Evolutionary conservation across 2,888 invertebrate species (phyloP).

Genomic region (Caenorhabditis zanzibari): DNA sequence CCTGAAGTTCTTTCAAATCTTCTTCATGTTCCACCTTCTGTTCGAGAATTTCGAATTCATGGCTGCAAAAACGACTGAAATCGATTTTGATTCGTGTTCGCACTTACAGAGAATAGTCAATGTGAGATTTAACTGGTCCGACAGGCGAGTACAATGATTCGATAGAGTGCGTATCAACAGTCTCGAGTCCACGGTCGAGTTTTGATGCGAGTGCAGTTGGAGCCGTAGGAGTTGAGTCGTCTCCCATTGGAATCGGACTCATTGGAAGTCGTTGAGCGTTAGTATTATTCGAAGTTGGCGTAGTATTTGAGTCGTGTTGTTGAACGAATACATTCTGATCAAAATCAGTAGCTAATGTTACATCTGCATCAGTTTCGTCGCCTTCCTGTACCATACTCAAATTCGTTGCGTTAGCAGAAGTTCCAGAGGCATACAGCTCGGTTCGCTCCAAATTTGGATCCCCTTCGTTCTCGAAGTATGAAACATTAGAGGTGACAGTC

Average conservation of each 20-base stretch:
- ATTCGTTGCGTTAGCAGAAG: constrained; percentile 18
- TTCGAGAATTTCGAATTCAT: constrained; percentile 48
- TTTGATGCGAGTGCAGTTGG: neutral
- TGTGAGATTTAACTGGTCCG: neutral
- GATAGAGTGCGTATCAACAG: constrained; percentile 5
- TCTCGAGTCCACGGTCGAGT: constrained; percentile 6
- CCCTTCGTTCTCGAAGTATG: neutral
- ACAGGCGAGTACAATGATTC: constrained; percentile 10
- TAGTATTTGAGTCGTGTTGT: neutral
- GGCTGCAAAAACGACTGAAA: constrained; percentile 22
- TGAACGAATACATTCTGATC: neutral
- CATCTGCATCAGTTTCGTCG: constrained; percentile 36
- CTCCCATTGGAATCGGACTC: neutral
- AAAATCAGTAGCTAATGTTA: constrained; percentile 34
- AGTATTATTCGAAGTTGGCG: neutral
- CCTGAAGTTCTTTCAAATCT: constrained; percentile 3
- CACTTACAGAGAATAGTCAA: constrained; percentile 50
- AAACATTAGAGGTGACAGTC: neutral
- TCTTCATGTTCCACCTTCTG: constrained; percentile 29
- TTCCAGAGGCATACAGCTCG: neutral
- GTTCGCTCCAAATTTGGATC: constrained; percentile 27
- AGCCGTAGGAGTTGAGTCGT: neutral
- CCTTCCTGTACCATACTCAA: constrained; percentile 38
- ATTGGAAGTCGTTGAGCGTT: neutral
- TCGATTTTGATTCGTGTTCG: neutral